Percentiles rank a stretch among this genome's conserved stretches.
These are phyloP conservation scores for Pandemis heparana DNA, from an alignment of 2,888 invertebrate species.

Conservation along the genomic window DNA sequence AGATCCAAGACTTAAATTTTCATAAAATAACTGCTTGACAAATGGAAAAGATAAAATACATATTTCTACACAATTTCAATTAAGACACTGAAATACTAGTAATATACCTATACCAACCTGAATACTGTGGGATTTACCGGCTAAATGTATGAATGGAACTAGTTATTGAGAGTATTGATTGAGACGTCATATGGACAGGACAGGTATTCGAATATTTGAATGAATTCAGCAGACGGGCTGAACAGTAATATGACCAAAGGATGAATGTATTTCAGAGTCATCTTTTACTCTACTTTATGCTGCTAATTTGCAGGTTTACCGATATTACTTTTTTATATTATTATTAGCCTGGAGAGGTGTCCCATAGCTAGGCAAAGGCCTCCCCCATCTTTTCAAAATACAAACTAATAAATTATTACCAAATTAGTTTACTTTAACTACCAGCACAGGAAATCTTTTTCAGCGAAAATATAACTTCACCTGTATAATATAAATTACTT, in stretches of 20 bases:
- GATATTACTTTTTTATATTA: no score
- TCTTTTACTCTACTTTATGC: not conserved
- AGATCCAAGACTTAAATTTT: no score
- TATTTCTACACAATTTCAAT: no score
- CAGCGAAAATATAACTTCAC: not conserved
- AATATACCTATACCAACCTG: not conserved
- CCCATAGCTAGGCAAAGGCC: no score
- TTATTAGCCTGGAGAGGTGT: no score
- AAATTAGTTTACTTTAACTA: no score
- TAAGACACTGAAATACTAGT: constrained; percentile 5
- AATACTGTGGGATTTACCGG: not conserved
- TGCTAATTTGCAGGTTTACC: no score
- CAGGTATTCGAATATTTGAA: constrained; percentile 1
- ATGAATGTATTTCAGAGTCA: not conserved
- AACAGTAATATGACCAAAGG: not conserved
- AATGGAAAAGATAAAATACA: no score
- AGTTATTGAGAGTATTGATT: not conserved
- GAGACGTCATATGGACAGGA: not conserved
- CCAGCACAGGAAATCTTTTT: not conserved
- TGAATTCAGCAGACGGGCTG: not conserved
- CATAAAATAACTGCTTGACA: no score
- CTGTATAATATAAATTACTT: not conserved
- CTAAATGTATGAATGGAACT: not conserved
- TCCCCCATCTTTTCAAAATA: no score
- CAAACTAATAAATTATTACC: no score